Evolutionary conservation across 2,113 vertebrate genomes (phyloP).

Genomic region (Pangasianodon hypophthalmus): DNA sequence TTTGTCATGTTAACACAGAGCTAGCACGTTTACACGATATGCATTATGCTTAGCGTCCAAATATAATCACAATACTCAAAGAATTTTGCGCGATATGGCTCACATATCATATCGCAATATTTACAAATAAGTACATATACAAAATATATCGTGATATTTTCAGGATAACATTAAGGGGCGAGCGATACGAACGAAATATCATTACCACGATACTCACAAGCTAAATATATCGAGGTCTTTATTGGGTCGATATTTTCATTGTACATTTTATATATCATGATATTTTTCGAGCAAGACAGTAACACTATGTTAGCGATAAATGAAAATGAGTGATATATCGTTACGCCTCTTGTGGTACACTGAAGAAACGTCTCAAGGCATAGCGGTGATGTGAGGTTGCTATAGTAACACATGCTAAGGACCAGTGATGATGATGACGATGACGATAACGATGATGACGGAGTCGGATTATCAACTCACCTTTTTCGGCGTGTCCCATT

Average conservation of each 20-base stretch:
- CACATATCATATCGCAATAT: no score
- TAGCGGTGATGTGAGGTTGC: background rate
- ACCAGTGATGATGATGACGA: background rate
- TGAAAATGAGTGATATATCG: background rate
- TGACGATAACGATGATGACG: background rate
- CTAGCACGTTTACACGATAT: background rate
- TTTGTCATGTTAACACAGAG: background rate
- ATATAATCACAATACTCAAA: background rate
- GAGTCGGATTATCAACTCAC: constrained; percentile 41
- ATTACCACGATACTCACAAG: no score
- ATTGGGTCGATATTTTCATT: background rate
- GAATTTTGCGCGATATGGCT: no score
- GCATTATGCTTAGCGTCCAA: background rate
- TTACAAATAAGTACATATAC: no score
- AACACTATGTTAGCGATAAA: background rate
- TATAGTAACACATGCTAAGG: background rate
- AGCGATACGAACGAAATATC: no score
- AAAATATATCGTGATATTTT: no score
- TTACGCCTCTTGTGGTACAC: background rate
- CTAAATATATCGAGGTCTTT: background rate
- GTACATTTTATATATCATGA: background rate
- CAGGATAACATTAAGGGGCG: no score
- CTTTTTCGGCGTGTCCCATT: constrained; percentile 54
- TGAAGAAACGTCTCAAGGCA: background rate
- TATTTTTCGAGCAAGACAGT: background rate